phyloP scores from a whole-genome alignment of 2,888 invertebrate genomes.

The Amorpha juglandis region DNA sequence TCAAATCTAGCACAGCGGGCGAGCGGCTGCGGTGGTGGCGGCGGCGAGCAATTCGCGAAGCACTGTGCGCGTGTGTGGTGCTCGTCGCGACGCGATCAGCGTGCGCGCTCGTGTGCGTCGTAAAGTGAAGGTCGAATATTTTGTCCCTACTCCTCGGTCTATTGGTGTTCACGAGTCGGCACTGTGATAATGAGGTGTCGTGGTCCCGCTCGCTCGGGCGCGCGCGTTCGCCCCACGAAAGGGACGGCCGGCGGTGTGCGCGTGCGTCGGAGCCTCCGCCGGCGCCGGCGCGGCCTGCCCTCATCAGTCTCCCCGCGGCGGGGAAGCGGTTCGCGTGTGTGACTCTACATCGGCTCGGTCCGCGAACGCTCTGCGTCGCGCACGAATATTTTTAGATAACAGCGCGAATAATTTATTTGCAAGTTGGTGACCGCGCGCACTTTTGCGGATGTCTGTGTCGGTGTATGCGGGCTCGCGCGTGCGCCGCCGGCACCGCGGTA shows the following conservation, averaged over 20 bases:
- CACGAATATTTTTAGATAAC: conserved; percentile 84
- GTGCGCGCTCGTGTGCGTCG: conserved; percentile 72
- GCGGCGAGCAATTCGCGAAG: conserved; percentile 69
- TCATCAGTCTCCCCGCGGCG: conserved; percentile 83
- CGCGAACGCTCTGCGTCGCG: conserved; percentile 68
- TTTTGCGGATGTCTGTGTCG: conserved; percentile 74
- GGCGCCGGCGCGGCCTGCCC: conserved; percentile 80
- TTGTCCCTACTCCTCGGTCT: conserved; percentile 82
- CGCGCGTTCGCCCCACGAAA: conserved; percentile 51
- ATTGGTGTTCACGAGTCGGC: conserved; percentile 83
- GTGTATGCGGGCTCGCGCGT: conserved; percentile 69
- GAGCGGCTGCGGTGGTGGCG: conserved; percentile 49
- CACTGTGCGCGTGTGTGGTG: conserved; percentile 62
- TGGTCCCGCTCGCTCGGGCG: conserved; percentile 71
- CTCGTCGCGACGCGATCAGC: conserved; percentile 63
- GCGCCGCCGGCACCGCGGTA: conserved; percentile 57
- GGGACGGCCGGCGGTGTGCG: conserved; percentile 73
- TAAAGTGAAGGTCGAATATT: conserved; percentile 84
- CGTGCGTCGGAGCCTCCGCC: conserved; percentile 80
- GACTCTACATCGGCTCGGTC: conserved; percentile 65
- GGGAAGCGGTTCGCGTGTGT: conserved; percentile 81
- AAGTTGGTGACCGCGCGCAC: conserved; percentile 80
- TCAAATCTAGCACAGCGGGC: conserved; percentile 78
- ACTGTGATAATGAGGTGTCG: conserved; percentile 77
- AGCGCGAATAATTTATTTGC: conserved; percentile 82